Base-by-base conservation (phyloP, 2,113 vertebrate genomes). In the Anhinga rufa region DNA sequence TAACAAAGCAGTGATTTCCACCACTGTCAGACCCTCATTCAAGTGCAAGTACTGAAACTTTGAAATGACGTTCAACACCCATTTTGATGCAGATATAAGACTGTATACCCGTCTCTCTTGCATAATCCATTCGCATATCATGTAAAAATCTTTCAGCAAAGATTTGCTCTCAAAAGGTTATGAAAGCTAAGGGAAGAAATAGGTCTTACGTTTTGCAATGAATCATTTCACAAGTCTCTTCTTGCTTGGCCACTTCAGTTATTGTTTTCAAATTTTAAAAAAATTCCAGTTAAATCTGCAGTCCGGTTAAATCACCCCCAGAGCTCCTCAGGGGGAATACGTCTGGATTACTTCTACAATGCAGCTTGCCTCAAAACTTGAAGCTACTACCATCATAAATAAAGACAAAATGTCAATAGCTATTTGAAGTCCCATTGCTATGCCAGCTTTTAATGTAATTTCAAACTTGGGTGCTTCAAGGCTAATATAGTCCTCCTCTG, bases 351-450 rank as follows among this genome's bases (percentile, higher is more conserved):
- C 8, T 96, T 40, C 57, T 94, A 89, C 70, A 60, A 8, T 62
- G 75, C 71, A 89, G 32, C 32, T 86, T 94, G 65, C 75, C 79
- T 90, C 82, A 90, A 93, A 89, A 80, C 32, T 54, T 94, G 75
- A 82, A 87, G 70, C 58, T 94, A 58, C 75, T 61, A 52, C 66
- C 17, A n/a, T 66, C 46, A 70, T 76, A 96, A 96, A 93, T 88
- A 96, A 88, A 84, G 78, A 28, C n/a, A 55, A 93, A 93, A 92
- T 84, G 77, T 51, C 81, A 90, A 81, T 82, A 89, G 25, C 49
- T 82, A 55, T 82, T 76, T 91, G 71, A 89, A 92, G 51, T 48
- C 83, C 49, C 84, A 40, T 14, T 46, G 57, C 76, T 97, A 42
- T 49, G 34, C 32, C 34, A 78, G 12, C 40, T 74, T 54, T 91